Percentiles rank a stretch among this genome's conserved stretches.
Evolutionary conservation across 1,140 invertebrate species (phyloP).

Genomic region (Bombyx mandarina): DNA sequence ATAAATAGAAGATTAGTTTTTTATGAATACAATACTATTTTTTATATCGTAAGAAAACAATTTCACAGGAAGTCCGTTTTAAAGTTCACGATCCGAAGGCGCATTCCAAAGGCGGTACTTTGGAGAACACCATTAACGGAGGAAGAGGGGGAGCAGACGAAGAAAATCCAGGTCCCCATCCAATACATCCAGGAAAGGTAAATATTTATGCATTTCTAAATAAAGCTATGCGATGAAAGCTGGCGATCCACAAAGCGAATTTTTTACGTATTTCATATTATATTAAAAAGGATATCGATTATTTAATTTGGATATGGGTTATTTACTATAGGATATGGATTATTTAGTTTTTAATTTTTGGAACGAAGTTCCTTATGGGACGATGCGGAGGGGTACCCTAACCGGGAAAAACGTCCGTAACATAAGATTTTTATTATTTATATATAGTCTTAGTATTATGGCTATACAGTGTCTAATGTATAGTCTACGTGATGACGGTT

Average conservation of each 20-base stretch:
- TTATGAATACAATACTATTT: neutral
- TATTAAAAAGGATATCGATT: neutral
- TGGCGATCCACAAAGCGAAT: neutral
- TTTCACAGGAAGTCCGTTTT: constrained; percentile 90
- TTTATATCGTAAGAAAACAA: too few relatives aligned
- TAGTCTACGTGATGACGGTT: too few relatives aligned
- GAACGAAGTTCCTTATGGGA: too few relatives aligned
- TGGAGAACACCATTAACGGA: constrained; percentile 92
- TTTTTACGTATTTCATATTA: too few relatives aligned
- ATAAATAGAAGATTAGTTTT: too few relatives aligned
- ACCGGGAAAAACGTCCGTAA: too few relatives aligned
- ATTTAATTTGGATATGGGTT: neutral
- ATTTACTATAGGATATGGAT: too few relatives aligned
- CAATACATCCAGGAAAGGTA: constrained; percentile 84
- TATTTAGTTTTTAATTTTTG: neutral
- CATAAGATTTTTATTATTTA: too few relatives aligned
- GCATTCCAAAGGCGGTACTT: constrained; percentile 89
- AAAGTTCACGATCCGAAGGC: constrained; percentile 94
- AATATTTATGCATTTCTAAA: constrained; percentile 13
- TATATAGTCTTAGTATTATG: too few relatives aligned
- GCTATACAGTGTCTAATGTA: too few relatives aligned
- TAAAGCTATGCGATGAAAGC: neutral
- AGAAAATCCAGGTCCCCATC: constrained; percentile 78
- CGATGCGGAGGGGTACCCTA: too few relatives aligned
- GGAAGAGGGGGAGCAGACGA: constrained; percentile 75